Evolutionary conservation across 2,797 vertebrate species (phyloP).

Genomic region (Alca torda): DNA sequence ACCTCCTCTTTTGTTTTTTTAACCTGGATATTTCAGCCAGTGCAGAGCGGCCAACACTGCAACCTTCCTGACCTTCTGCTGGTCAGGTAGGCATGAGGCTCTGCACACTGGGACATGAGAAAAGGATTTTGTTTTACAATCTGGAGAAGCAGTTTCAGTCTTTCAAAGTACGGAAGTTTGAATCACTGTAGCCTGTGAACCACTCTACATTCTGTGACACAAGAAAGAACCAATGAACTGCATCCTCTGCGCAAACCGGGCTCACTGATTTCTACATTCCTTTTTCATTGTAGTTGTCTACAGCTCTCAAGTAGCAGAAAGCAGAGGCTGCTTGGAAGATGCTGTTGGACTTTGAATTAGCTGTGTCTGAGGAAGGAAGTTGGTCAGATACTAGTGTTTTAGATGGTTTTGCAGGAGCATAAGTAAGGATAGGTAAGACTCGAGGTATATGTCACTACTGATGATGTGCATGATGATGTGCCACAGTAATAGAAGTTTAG

Average conservation of each 20-base stretch:
- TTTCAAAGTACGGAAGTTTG: neutral
- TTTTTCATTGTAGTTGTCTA: neutral
- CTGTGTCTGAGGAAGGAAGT: neutral
- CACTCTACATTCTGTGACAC: neutral
- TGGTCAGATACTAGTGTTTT: neutral
- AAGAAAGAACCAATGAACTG: neutral
- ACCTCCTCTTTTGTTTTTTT: neutral
- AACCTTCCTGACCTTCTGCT: neutral
- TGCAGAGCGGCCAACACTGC: neutral
- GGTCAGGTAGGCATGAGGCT: neutral
- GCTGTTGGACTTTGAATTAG: neutral
- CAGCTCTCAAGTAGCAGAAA: neutral
- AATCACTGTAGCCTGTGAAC: neutral
- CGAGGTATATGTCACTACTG: neutral
- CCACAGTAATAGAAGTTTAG: neutral
- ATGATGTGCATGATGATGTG: neutral
- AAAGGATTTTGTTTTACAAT: neutral
- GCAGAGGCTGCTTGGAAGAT: neutral
- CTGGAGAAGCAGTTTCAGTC: neutral
- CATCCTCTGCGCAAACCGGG: neutral
- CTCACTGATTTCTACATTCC: neutral
- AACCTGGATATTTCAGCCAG: neutral
- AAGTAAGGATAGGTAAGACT: neutral
- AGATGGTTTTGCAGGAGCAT: neutral
- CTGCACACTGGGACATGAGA: neutral